Conservation (phyloP, 1,140 invertebrate genomes). For the Tetramorium parvispinum region DNA sequence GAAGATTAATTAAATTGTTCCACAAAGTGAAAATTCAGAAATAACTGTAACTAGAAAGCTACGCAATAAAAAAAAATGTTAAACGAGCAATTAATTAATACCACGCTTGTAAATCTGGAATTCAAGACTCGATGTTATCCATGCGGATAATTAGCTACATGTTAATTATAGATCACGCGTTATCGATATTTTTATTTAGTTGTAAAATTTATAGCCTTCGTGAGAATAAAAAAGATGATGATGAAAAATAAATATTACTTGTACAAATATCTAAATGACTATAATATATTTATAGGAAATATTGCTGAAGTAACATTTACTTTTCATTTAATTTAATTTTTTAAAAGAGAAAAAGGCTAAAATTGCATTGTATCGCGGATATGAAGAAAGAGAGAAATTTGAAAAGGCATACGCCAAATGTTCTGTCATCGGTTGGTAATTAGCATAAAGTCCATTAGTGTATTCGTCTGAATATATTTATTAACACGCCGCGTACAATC, state of each 20-base stretch:
- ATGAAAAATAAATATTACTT: background rate
- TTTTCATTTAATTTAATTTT: background rate
- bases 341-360: background rate
- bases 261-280: background rate
- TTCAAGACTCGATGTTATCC: background rate
- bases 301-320: slow-evolving; percentile 3
- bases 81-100: slow-evolving; percentile 30
- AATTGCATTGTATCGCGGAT: background rate
- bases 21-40: background rate
- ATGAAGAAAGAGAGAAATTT: background rate
- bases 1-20: slow-evolving; percentile 8
- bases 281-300: background rate
- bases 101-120: background rate
- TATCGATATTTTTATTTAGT: background rate
- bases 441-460: slow-evolving; percentile 25
- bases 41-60: slow-evolving; percentile 10
- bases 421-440: background rate
- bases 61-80: background rate
- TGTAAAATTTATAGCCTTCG: background rate
- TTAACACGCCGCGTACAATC: slow-evolving; percentile 12
- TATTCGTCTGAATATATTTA: slow-evolving; percentile 28
- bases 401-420: background rate
- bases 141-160: slow-evolving; percentile 4
- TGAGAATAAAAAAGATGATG: background rate
- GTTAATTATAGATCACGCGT: background rate